These are phyloP conservation scores for Euwallacea fornicatus DNA, from an alignment of 1,140 invertebrate species.

Conservation along the genomic window DNA sequence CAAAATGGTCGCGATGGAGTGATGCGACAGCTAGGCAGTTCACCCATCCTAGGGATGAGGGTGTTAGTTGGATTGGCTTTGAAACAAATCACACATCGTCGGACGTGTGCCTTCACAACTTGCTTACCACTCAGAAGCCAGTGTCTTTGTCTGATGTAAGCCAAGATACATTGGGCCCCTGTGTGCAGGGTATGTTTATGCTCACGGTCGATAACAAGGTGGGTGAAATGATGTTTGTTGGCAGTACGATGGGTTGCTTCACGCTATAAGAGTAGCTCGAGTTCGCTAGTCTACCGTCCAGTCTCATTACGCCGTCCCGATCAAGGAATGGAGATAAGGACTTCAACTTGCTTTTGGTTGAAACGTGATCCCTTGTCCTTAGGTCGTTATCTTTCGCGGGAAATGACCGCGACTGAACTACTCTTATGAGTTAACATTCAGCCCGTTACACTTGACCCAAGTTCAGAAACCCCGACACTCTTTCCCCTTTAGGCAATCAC, in stretches of 20 bases:
- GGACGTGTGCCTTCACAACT: slow-evolving; percentile 39
- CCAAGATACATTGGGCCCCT: slow-evolving; percentile 7
- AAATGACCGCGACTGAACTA: slow-evolving; percentile 14
- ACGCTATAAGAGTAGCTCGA: slow-evolving; percentile 39
- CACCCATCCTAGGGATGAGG: slow-evolving; percentile 46
- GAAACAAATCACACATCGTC: slow-evolving; percentile 39
- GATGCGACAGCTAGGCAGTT: slow-evolving; percentile 47
- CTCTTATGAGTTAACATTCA: slow-evolving; percentile 9
- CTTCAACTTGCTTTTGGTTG: slow-evolving; percentile 20
- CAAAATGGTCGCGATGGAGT: slow-evolving; percentile 47
- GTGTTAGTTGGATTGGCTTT: slow-evolving; percentile 13
- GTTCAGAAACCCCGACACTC: background rate
- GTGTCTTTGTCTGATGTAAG: slow-evolving; percentile 31
- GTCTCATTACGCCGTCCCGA: slow-evolving; percentile 48
- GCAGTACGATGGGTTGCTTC: slow-evolving; percentile 46
- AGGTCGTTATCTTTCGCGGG: slow-evolving; percentile 7
- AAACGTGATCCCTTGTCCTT: slow-evolving; percentile 7
- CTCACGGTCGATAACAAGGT: slow-evolving; percentile 39
- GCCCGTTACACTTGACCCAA: slow-evolving; percentile 1
- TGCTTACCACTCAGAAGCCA: slow-evolving; percentile 41
- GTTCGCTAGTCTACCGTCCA: slow-evolving; percentile 51
- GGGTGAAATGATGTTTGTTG: slow-evolving; percentile 37
- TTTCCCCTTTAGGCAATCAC: background rate
- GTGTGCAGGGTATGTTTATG: slow-evolving; percentile 41
- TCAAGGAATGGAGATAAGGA: slow-evolving; percentile 52